phyloP scores from a whole-genome alignment of 2,888 invertebrate species.

The Oligia latruncula region DNA sequence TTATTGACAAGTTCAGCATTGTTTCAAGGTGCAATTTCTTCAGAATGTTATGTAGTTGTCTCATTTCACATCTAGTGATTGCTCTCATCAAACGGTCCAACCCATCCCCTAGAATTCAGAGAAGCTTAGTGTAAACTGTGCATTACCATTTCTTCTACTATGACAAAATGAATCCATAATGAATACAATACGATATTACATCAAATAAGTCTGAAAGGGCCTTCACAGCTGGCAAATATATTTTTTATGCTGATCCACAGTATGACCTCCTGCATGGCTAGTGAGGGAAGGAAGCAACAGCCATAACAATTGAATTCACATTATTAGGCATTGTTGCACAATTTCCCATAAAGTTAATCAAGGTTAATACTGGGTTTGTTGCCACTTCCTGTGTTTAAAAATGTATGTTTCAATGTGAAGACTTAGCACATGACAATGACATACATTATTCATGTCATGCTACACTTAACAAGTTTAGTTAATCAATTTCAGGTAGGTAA shows the following conservation, averaged over 20 bases:
- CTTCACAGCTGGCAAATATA: neutral
- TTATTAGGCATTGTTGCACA: constrained; percentile 22
- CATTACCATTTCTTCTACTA: neutral
- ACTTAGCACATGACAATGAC: neutral
- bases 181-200: no score
- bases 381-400: neutral
- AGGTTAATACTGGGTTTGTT: constrained; percentile 8
- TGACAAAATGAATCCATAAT: neutral
- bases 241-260: neutral
- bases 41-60: neutral
- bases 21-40: constrained; percentile 1
- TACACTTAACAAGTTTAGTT: neutral
- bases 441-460: neutral
- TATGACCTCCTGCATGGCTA: neutral
- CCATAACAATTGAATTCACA: constrained; percentile 18
- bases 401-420: neutral
- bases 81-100: constrained; percentile 8
- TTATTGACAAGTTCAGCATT: constrained; percentile 32
- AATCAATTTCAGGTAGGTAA: neutral
- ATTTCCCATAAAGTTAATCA: constrained; percentile 20
- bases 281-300: neutral
- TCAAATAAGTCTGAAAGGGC: neutral
- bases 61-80: neutral
- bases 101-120: constrained; percentile 53
- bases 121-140: constrained; percentile 25